Base-by-base conservation (phyloP, 2,888 invertebrate species). In the Pollenia labialis region DNA sequence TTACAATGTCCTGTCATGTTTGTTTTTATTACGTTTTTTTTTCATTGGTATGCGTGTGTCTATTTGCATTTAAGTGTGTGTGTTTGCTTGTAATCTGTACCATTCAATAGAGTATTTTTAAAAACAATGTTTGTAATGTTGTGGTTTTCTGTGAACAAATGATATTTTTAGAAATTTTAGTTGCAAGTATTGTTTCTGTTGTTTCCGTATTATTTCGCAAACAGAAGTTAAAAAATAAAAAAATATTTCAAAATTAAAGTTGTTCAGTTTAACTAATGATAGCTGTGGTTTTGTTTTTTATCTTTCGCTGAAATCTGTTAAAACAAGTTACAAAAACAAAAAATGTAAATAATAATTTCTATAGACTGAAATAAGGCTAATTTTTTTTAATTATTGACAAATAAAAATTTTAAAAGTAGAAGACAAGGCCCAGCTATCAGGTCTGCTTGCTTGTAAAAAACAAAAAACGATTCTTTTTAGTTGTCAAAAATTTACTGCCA, bases 61-160 rank as follows among this genome's bases (percentile, higher is more conserved):
- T 42, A 42, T 32, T 48, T 54, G 23, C 18, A 50, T 74, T 32
- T 64, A 16, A 16, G 54, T 11, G 9, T 60, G 23, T 42, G 6
- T 58, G 58, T 74, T 23, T 23, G 48, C 6, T 32, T 42, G 56
- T 40, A 69, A 66, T 64, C 68, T 75, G 3, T 71, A 58, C 76
- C 66, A 81, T 84, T 87, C 87, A 81, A 77, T 87, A 60, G 50
- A 84, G 84, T 87, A 87, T 77, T 87, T 87, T 81, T 75, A 64
- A 87, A 87, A 87, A 84, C 84, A 87, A 87, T 81, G 84, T 84
- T 87, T 87, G 80, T 81, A 79, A 84, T 84, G 84, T 87, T 84
- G 87, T 77, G 87, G 87, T 84, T 87, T 84, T 74, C 54, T 77
- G 56, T 77, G 68, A 77, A 79, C 84, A 84, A 87, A 87, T 84